Conservation (phyloP, 2,888 invertebrate genomes). For the Crepidodera aurea region DNA sequence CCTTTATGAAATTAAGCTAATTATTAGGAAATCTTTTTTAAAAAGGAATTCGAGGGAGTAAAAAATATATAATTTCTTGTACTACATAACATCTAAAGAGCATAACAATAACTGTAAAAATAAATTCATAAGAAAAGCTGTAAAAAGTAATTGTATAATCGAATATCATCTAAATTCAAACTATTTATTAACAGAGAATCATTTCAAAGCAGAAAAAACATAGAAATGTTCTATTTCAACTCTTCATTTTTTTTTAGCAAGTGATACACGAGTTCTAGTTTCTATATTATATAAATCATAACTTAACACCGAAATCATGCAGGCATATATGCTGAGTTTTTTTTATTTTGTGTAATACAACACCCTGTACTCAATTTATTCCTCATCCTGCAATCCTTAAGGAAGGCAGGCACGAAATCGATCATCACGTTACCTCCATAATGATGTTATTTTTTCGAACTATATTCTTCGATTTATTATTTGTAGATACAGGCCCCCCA, state of each 20-base stretch:
- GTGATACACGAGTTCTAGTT: conserved; percentile 40
- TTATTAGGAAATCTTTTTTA: too few relatives aligned
- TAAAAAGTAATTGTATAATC: neutral
- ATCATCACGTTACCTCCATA: conserved; percentile 71
- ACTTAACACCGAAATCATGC: conserved; percentile 39
- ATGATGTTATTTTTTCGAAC: conserved; percentile 66
- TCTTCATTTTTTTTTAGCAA: conserved; percentile 34
- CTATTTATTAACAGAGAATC: neutral
- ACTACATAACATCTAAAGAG: neutral
- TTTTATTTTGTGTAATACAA: conserved; percentile 33
- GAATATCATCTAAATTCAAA: neutral
- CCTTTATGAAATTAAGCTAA: too few relatives aligned
- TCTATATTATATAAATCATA: conserved; percentile 39
- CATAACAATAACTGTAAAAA: too few relatives aligned
- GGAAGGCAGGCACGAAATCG: conserved; percentile 34
- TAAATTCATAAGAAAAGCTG: neutral
- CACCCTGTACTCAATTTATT: conserved; percentile 36
- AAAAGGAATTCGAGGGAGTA: too few relatives aligned
- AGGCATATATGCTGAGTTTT: conserved; percentile 39
- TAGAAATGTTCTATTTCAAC: conserved; percentile 28
- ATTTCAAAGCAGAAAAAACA: conserved; percentile 36
- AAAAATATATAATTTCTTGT: neutral
- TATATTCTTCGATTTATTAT: conserved; percentile 60
- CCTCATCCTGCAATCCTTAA: conserved; percentile 36
- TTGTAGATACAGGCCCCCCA: conserved; percentile 38